phyloP scores from a whole-genome alignment of 2,797 vertebrate genomes.

The Astyanax mexicanus region DNA sequence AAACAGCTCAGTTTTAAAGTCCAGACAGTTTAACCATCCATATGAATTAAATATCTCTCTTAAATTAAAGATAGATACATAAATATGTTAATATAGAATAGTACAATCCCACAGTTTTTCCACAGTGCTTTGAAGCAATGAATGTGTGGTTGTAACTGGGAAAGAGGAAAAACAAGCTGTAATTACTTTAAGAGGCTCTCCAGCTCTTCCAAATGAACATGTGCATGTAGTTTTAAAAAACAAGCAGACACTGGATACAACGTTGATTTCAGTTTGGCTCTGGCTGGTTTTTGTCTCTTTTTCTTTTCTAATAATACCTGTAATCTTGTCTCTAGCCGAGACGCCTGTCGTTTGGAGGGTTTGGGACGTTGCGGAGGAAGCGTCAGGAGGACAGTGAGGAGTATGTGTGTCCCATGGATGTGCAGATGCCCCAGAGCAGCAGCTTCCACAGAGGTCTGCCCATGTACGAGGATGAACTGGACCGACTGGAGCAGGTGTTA shows the following conservation, averaged over 20 bases:
- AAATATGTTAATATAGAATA: too few species aligned
- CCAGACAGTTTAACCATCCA: too few species aligned
- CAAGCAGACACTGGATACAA: background rate
- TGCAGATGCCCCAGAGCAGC: constrained; percentile 83
- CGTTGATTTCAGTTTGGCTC: background rate
- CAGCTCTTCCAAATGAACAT: background rate
- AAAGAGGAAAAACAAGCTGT: too few species aligned
- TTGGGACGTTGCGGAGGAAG: constrained; percentile 91
- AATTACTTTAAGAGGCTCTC: background rate
- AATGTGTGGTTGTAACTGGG: too few species aligned
- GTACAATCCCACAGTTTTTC: too few species aligned
- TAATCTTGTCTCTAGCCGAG: constrained; percentile 78
- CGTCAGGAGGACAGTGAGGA: constrained; percentile 91
- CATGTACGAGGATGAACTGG: constrained; percentile 83
- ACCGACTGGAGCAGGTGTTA: constrained; percentile 88
- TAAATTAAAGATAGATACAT: too few species aligned
- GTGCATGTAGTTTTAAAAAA: background rate
- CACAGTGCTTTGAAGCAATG: too few species aligned
- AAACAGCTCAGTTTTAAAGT: too few species aligned
- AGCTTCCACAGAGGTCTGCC: constrained; percentile 78
- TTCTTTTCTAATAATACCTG: background rate
- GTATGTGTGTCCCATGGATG: constrained; percentile 92
- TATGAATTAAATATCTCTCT: too few species aligned
- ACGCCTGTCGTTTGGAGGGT: constrained; percentile 89
- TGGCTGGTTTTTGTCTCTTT: background rate